Evolutionary conservation across 2,888 invertebrate species (phyloP).

Genomic region (Limnephilus lunatus): DNA sequence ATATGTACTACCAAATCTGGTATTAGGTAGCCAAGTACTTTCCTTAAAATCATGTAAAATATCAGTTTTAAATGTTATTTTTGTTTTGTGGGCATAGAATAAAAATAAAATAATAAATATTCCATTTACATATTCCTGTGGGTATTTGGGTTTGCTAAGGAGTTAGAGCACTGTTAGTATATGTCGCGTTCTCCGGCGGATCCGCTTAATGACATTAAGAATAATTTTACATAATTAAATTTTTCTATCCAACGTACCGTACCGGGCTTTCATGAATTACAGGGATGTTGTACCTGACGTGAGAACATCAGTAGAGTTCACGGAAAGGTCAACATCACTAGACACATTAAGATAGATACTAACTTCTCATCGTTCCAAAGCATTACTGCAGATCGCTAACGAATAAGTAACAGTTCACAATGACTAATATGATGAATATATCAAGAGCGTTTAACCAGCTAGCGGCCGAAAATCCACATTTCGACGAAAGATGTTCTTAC

Average conservation of each 20-base stretch:
- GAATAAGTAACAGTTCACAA: too few relatives aligned
- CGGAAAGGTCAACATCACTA: neutral
- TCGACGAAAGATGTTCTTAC: too few relatives aligned
- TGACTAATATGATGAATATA: too few relatives aligned
- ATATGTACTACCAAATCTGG: too few relatives aligned
- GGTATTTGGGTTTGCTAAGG: neutral
- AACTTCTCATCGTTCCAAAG: too few relatives aligned
- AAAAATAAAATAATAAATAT: neutral
- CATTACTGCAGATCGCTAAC: too few relatives aligned
- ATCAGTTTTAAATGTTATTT: too few relatives aligned
- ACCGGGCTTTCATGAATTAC: neutral
- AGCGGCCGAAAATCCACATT: too few relatives aligned
- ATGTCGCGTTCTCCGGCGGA: neutral
- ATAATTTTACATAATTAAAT: constrained; percentile 10
- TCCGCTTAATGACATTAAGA: neutral
- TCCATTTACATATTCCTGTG: neutral
- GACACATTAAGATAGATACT: neutral
- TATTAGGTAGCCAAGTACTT: too few relatives aligned
- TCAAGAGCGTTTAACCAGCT: too few relatives aligned
- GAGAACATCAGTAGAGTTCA: neutral
- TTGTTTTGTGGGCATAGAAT: neutral
- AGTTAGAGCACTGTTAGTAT: neutral
- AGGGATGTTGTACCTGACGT: neutral
- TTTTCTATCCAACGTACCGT: neutral
- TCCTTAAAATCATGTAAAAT: too few relatives aligned